Conservation (phyloP, 2,888 invertebrate genomes). For the Drosophila paracracens region DNA sequence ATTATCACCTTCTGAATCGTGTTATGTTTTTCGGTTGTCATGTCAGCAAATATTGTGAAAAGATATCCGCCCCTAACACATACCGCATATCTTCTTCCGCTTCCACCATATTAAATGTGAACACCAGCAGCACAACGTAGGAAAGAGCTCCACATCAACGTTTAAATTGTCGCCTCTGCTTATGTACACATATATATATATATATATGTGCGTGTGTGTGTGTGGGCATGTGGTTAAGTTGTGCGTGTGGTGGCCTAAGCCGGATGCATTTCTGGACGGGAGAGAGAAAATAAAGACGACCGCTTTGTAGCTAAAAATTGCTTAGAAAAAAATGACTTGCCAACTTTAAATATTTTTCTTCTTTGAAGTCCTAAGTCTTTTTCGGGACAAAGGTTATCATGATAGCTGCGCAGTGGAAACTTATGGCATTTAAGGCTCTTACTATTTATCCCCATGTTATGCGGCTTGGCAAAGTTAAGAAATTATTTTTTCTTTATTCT, state of each 20-base stretch:
- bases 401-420: neutral
- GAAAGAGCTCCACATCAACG: conserved; percentile 65
- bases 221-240: neutral
- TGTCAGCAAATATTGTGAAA: conserved; percentile 80
- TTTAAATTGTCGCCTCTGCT: conserved; percentile 53
- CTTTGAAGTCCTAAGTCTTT: neutral
- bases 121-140: conserved; percentile 36
- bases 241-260: conserved; percentile 11
- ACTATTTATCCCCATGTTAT: neutral
- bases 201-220: conserved; percentile 4
- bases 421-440: neutral
- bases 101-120: conserved; percentile 41
- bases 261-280: conserved; percentile 35
- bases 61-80: conserved; percentile 50
- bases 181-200: neutral
- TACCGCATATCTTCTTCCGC: neutral
- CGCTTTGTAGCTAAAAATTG: conserved; percentile 5
- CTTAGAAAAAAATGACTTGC: neutral
- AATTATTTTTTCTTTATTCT: neutral
- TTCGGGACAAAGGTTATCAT: neutral
- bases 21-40: conserved; percentile 78
- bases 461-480: neutral
- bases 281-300: neutral
- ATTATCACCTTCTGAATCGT: conserved; percentile 74
- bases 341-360: neutral